Evolutionary conservation across 30 jellyfish, hydroid and myxozoan species (phyloP), one percentile per base, ranked within the genome.

Genomic region (Chironex yamaguchii): DNA sequence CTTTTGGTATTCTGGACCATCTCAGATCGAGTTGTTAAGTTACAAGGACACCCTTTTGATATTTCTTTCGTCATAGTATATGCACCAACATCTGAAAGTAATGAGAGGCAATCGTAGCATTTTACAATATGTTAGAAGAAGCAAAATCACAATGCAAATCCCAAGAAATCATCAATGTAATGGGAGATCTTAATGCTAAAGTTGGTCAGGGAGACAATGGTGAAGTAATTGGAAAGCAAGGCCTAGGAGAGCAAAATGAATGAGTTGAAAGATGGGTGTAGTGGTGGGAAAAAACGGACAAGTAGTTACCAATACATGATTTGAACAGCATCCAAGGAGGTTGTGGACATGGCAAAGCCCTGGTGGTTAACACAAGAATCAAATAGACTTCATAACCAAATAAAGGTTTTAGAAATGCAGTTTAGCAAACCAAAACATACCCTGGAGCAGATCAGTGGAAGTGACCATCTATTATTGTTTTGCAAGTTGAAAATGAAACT

Each of bases 391-490:
- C 23, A 58, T 77, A 0, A 4, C 48, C 13, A 35, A 79, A 62
- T 20, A 9, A 23, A 31, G 54, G 91, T 1, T 79, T 6, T 36
- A 35, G 29, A 26, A 35, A 35, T 13, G 54, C 72, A 34, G 30
- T 64, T 14, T 34, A 33, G 34, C 72, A 64, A 34, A 3, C 58
- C 1, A 52, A 77, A 29, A 36, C 82, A 1, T 62, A 36, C 30
- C 84, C 91, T 4, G 84, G 84, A 11, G 91, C 91, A 4, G 82
- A 79, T n/a, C 73, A 62, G 91, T 34, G 84, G 84, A 2, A 79
- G 91, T 62, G 91, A 68, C 29, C 87, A 82, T 32, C 1, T 1
- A 31, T 78, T 52, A 65, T 64, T 81, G 17, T 49, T 81, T 1
- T 64, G 88, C 82, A 84, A 69, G 82, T 49, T 84, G 49, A 70